phyloP scores from a whole-genome alignment of 37 sponge, comb jelly and placozoan species.

The Axinella damicornis region DNA sequence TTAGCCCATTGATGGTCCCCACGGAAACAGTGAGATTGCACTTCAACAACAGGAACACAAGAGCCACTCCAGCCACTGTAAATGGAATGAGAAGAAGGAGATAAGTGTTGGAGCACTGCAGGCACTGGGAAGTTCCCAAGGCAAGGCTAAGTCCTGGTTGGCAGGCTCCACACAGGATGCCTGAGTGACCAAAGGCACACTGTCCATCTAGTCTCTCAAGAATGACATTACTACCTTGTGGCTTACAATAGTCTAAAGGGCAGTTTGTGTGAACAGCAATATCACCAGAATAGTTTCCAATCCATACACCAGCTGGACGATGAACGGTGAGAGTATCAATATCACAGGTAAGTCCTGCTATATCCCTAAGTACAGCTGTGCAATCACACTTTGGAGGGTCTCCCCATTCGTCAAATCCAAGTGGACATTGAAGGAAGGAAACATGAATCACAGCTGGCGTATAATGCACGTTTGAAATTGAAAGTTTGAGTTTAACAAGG shows the following conservation, averaged over 20 bases:
- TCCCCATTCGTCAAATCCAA: too few species aligned
- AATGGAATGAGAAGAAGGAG: not conserved
- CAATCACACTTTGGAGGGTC: too few species aligned
- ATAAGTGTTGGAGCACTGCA: not conserved
- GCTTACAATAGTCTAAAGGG: constrained; percentile 1
- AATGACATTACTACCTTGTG: not conserved
- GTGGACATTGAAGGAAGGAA: too few species aligned
- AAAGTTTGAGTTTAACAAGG: too few species aligned
- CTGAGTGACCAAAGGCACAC: constrained; percentile 1
- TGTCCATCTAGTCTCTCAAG: not conserved
- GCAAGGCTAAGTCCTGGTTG: not conserved
- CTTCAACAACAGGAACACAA: not conserved
- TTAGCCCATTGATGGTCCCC: constrained; percentile 15
- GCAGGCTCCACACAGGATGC: constrained; percentile 19
- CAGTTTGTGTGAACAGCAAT: not conserved
- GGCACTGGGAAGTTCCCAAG: constrained; percentile 13
- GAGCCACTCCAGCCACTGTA: constrained; percentile 8
- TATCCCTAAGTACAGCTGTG: too few species aligned
- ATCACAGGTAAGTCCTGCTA: too few species aligned
- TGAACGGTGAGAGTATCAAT: too few species aligned
- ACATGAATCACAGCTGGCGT: too few species aligned
- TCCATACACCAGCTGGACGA: too few species aligned
- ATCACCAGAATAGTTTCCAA: not conserved
- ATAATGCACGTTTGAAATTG: too few species aligned
- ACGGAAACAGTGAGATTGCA: constrained; percentile 27